These are phyloP conservation scores for Ceratina japonica DNA, from an alignment of 1,140 invertebrate genomes.

Conservation along the genomic window DNA sequence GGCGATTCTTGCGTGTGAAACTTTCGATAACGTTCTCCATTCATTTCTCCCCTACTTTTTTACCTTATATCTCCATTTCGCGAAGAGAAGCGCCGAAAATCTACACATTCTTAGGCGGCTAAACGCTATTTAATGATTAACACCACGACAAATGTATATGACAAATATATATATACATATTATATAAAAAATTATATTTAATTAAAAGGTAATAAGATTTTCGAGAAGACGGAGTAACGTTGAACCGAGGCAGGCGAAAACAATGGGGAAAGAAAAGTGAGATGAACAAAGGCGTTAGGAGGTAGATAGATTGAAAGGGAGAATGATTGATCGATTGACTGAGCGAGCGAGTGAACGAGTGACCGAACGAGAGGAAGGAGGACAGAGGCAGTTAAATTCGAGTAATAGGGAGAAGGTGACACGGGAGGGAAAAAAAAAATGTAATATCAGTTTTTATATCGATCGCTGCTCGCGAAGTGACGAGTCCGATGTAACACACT, in stretches of 20 bases:
- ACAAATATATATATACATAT: constrained; percentile 61
- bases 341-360: no score
- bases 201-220: constrained; percentile 53
- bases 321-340: not conserved
- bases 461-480: not conserved
- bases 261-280: no score
- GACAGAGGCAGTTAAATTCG: no score
- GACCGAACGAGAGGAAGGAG: no score
- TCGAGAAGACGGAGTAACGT: constrained; percentile 10
- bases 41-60: constrained; percentile 48
- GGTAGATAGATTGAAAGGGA: not conserved
- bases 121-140: constrained; percentile 67
- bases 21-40: constrained; percentile 32
- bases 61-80: constrained; percentile 47
- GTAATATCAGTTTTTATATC: not conserved
- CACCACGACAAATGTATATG: constrained; percentile 57
- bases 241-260: not conserved
- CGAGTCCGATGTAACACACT: not conserved
- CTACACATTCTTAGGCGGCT: constrained; percentile 54
- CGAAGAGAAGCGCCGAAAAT: constrained; percentile 57
- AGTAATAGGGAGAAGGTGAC: not conserved
- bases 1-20: constrained; percentile 52
- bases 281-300: not conserved
- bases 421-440: not conserved
- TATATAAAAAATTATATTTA: constrained; percentile 63